Conservation (phyloP, 2,113 vertebrate species). For the Oryzias celebensis region DNA sequence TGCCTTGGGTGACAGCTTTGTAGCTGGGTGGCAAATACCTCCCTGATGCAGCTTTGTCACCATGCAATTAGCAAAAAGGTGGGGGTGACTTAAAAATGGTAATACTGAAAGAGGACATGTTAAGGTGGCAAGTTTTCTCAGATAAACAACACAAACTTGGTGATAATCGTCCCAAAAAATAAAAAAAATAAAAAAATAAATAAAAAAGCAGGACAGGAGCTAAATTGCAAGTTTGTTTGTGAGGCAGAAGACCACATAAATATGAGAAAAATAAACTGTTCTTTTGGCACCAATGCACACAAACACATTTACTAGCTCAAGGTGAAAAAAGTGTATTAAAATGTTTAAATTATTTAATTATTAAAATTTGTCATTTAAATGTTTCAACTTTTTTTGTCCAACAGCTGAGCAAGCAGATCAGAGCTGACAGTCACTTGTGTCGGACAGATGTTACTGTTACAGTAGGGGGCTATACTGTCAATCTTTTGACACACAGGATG, state of each 20-base stretch:
- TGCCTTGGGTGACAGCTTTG: slow-evolving; percentile 46
- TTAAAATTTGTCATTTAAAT: too few species aligned
- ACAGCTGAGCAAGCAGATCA: too few species aligned
- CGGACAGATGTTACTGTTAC: too few species aligned
- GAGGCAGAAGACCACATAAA: neutral
- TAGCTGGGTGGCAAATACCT: slow-evolving; percentile 38
- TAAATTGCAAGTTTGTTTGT: neutral
- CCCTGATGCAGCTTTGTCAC: slow-evolving; percentile 34
- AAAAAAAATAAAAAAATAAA: neutral
- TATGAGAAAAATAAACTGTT: neutral
- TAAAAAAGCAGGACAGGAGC: neutral
- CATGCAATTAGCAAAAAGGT: slow-evolving; percentile 27
- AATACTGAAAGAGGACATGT: neutral
- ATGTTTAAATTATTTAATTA: too few species aligned
- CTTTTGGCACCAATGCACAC: too few species aligned
- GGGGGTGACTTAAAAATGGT: slow-evolving; percentile 13
- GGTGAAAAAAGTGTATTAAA: too few species aligned
- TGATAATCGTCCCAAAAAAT: neutral
- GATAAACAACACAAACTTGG: neutral
- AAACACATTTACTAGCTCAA: too few species aligned
- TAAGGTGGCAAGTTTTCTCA: neutral
- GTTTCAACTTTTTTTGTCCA: too few species aligned
- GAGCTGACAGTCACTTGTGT: too few species aligned
- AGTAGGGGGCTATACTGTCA: too few species aligned
- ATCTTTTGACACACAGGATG: too few species aligned